Base-by-base conservation (phyloP, 2,113 vertebrate genomes). In the Callionymus lyra region DNA sequence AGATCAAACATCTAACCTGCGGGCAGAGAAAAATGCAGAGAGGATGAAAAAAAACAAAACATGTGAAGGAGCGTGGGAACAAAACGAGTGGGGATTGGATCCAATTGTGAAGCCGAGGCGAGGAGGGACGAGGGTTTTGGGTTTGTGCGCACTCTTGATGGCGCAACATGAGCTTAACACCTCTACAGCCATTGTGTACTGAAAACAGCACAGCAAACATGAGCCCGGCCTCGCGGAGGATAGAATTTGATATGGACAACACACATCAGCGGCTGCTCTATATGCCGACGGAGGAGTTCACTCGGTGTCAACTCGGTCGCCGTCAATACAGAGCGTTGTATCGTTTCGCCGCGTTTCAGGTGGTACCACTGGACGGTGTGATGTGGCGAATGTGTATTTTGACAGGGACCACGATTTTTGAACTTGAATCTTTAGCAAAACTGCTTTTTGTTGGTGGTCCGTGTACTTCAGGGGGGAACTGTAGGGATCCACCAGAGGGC, bases 1-100 rank as follows among this genome's bases (percentile, higher is more conserved):
- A 70, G 68, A 58, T 75, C 76, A 76, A 74, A 84, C 81, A 87
- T 84, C 84, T 86, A 88, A 88, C 87, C 84, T 56, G 79, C 84
- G 85, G 87, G 83, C 82, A 65, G 55, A 47, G 79, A 82, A 79
- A 70, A 76, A 80, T 77, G 58, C 56, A 60, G 58, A 65, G 68
- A 59, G 46, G 59, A 68, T 53, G 60, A 35, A 68, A 76, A 65
- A 75, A n/a, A n/a, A n/a, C n/a, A n/a, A n/a, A n/a, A n/a, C 57
- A 63, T 65, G 65, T 8, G 12, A 65, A 60, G 44, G 77, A 77
- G 76, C 69, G 67, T 75, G 80, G 69, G 70, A 75, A 74, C 44
- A 63, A 61, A 72, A 54, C 14, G 50, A 65, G 55, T 53, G 45
- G 55, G 42, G 46, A 69, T 56, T 37, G 42, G 64, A 68, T 56